Conservation (phyloP, 2,113 vertebrate genomes). For the Falcunculus frontatus region DNA sequence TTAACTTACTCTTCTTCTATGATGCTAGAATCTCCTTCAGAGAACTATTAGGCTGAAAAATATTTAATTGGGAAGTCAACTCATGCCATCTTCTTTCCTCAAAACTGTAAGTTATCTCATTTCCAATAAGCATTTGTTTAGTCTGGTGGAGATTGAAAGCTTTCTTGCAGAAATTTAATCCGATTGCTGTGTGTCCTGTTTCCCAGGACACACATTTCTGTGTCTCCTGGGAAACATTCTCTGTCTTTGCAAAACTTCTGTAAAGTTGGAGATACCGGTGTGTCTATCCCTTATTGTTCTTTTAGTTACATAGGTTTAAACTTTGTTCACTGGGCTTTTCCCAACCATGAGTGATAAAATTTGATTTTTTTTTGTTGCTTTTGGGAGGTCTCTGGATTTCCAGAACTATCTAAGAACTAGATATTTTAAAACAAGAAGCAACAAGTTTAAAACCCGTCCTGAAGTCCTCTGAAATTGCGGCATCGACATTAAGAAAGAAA, state of each 20-base stretch:
- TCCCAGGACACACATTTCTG: background rate
- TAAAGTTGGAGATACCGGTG: accelerated
- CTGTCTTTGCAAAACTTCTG: background rate
- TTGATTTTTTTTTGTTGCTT: background rate
- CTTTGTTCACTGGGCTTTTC: background rate
- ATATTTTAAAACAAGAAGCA: background rate
- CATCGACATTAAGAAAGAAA: background rate
- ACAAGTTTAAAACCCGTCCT: background rate
- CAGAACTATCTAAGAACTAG: background rate
- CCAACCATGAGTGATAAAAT: background rate
- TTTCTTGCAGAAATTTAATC: background rate
- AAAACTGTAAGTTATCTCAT: background rate
- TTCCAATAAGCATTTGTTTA: background rate
- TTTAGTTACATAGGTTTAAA: background rate
- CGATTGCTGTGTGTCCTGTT: background rate
- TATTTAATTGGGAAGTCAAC: background rate
- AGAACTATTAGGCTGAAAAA: background rate
- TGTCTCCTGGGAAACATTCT: background rate
- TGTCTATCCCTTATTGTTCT: background rate
- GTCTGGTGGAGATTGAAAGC: background rate
- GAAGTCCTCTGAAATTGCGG: background rate
- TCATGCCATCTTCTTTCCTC: background rate
- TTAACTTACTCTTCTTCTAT: background rate
- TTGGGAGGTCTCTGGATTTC: background rate
- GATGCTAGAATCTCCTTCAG: background rate